phyloP scores from a whole-genome alignment of 2,113 vertebrate genomes.

The Pseudopipra pipra region DNA sequence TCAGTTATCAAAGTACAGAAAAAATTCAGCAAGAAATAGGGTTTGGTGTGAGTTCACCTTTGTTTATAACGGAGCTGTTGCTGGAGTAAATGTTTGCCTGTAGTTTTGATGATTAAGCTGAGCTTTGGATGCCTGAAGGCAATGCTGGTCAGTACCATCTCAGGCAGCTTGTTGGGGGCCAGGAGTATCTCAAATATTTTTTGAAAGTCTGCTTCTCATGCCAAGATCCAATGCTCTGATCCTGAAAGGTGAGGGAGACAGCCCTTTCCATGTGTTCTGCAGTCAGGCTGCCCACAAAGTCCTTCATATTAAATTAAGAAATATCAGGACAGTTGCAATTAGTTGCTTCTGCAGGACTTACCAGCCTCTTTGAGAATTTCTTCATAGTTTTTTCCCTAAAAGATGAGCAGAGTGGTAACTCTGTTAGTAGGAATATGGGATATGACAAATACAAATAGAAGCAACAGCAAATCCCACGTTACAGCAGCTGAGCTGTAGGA shows the following conservation, averaged over 20 bases:
- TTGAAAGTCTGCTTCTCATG: background rate
- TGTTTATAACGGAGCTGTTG: background rate
- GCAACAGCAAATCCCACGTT: background rate
- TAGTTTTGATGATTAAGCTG: background rate
- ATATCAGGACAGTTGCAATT: background rate
- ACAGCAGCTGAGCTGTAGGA: background rate
- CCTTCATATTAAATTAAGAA: background rate
- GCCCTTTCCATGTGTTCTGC: background rate
- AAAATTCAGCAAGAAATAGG: background rate
- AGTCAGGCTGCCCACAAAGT: background rate
- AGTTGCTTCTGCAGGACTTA: background rate
- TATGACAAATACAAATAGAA: background rate
- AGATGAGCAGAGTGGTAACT: background rate
- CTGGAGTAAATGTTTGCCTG: background rate
- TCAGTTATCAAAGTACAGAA: background rate
- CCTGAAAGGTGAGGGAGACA: background rate
- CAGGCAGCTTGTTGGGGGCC: background rate
- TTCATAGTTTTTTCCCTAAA: background rate
- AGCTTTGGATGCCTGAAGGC: background rate
- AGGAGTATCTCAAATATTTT: background rate
- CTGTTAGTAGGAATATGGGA: background rate
- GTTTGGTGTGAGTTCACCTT: background rate
- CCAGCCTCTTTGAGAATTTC: background rate
- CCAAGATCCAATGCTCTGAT: background rate
- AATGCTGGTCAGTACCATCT: rapidly evolving